A percentile compares a stretch with the other conserved stretches of the same genome.
phyloP scores from a whole-genome alignment of 2,797 vertebrate species.

The Microctenopoma steveboyesi region DNA sequence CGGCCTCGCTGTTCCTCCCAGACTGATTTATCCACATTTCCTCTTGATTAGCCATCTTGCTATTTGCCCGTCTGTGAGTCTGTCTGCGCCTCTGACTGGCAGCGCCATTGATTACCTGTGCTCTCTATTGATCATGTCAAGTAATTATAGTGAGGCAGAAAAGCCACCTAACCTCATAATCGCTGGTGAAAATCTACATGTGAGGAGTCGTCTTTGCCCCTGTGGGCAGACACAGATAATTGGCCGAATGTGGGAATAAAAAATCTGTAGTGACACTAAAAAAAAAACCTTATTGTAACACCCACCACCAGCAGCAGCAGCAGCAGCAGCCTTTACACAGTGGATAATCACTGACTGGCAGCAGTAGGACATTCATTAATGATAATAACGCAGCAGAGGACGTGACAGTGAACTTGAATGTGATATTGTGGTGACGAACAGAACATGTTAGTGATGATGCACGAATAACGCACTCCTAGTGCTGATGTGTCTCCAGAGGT shows the following conservation, averaged over 20 bases:
- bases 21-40: conserved; percentile 61
- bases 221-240: conserved; percentile 50
- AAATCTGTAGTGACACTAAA: conserved; percentile 36
- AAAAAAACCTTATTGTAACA: conserved; percentile 36
- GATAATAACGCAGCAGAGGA: conserved; percentile 57
- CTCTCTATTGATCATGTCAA: conserved; percentile 72
- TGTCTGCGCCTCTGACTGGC: conserved; percentile 50
- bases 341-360: conserved; percentile 33
- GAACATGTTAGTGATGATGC: conserved; percentile 36
- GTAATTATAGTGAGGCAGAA: conserved; percentile 71
- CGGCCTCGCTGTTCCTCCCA: conserved; percentile 54
- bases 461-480: conserved; percentile 53
- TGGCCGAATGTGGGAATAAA: conserved; percentile 52
- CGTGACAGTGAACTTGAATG: conserved; percentile 58
- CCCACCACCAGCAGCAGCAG: conserved; percentile 20
- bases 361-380: conserved; percentile 51
- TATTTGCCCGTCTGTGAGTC: conserved; percentile 23
- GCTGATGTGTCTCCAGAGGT: conserved; percentile 56
- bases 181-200: conserved; percentile 54
- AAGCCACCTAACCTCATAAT: conserved; percentile 72
- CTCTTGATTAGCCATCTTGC: conserved; percentile 59
- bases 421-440: conserved; percentile 14
- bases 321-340: conserved; percentile 7
- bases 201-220: conserved; percentile 33
- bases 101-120: conserved; percentile 71